Percentiles rank a stretch among this genome's conserved stretches.
Evolutionary conservation across 53 echinoderm and acorn worm genomes (phyloP).

Genomic region (Holothuria leucospilota): DNA sequence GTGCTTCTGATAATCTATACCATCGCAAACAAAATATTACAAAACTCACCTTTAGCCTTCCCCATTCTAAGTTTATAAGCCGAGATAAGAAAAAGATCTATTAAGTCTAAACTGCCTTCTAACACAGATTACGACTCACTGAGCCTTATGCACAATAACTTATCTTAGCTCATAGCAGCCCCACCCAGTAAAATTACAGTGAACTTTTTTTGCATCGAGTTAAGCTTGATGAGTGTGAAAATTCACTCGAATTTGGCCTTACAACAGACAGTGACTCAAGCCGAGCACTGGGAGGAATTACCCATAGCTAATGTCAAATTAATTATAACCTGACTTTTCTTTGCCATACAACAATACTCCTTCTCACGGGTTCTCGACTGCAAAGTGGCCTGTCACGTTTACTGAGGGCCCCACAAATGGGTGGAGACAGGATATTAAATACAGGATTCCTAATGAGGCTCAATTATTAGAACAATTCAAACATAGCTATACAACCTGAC

Average conservation of each 20-base stretch:
- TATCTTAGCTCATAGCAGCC: background rate
- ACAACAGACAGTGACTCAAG: constrained; percentile 15
- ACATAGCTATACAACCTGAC: background rate
- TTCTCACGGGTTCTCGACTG: background rate
- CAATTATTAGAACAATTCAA: constrained; percentile 6
- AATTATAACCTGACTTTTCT: constrained; percentile 24
- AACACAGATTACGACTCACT: too few relatives aligned
- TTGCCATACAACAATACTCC: background rate
- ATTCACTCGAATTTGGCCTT: background rate
- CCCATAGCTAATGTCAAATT: constrained; percentile 24
- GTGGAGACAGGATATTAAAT: constrained; percentile 22
- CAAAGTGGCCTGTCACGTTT: background rate
- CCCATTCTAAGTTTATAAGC: too few relatives aligned
- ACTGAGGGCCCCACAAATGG: constrained; percentile 17
- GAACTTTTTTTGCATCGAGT: background rate
- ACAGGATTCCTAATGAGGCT: background rate
- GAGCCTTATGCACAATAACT: too few relatives aligned
- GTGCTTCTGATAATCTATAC: too few relatives aligned
- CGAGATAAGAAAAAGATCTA: too few relatives aligned
- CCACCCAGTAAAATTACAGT: constrained; percentile 22
- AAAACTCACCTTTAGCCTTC: too few relatives aligned
- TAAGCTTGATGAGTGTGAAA: constrained; percentile 30
- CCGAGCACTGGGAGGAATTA: background rate
- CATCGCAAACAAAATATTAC: too few relatives aligned
- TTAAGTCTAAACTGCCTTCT: too few relatives aligned